Conservation (phyloP, 2,113 vertebrate species). For the Notarius quadriscutis region DNA sequence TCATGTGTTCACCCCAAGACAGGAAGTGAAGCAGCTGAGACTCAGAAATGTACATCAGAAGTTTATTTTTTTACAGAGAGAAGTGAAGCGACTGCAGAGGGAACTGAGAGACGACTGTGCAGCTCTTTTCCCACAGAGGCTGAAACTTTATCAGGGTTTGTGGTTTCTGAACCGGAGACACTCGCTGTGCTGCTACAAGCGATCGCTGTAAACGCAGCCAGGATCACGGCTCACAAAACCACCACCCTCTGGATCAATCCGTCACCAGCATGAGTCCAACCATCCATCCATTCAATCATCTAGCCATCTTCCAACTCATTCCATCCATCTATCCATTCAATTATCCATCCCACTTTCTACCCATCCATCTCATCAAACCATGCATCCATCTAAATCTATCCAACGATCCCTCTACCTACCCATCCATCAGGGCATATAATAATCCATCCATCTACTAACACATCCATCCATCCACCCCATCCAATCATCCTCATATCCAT, state of each 20-base stretch:
- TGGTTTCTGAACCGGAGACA: background rate
- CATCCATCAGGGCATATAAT: background rate
- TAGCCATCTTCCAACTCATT: too few species aligned
- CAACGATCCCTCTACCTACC: background rate
- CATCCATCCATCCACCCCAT: background rate
- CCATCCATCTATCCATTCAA: too few species aligned
- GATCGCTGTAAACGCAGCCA: background rate
- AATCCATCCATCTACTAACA: too few species aligned
- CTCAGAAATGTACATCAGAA: background rate
- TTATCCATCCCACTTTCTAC: too few species aligned
- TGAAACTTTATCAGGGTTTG: background rate
- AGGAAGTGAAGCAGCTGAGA: background rate
- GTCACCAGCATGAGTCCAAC: background rate
- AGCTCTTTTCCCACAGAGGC: background rate
- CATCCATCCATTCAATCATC: background rate
- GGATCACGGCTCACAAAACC: background rate
- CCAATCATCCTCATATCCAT: background rate
- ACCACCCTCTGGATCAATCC: background rate
- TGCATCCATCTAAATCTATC: background rate
- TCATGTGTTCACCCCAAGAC: background rate
- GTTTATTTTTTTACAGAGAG: background rate
- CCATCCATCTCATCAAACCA: too few species aligned
- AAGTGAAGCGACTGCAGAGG: background rate
- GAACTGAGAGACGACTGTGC: background rate
- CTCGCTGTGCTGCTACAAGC: background rate